phyloP scores from a whole-genome alignment of 1,140 invertebrate genomes.

The Papilio polyxenes region DNA sequence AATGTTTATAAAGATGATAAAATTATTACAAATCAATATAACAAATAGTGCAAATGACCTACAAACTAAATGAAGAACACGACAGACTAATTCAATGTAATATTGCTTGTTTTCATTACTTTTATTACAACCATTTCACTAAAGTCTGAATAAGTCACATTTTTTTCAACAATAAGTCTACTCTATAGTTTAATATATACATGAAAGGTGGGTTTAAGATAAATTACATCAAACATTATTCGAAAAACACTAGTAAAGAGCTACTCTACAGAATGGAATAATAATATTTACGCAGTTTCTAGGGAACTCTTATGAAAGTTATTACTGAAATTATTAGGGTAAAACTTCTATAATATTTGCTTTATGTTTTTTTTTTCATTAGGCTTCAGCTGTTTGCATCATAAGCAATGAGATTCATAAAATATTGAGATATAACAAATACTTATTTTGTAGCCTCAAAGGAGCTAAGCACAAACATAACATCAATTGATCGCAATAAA shows the following conservation, averaged over 20 bases:
- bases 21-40: constrained; percentile 18
- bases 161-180: constrained; percentile 36
- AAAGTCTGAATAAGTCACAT: constrained; percentile 40
- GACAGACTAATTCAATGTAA: constrained; percentile 18
- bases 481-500: not conserved
- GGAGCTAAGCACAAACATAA: not conserved
- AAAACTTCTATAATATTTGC: not conserved
- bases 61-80: constrained; percentile 26
- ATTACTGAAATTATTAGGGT: not conserved
- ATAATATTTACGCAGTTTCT: not conserved
- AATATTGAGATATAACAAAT: not conserved
- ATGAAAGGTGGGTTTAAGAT: constrained; percentile 15
- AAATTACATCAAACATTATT: constrained; percentile 35
- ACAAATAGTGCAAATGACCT: constrained; percentile 6
- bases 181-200: constrained; percentile 27
- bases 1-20: not conserved
- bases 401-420: constrained; percentile 18
- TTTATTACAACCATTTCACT: constrained; percentile 39
- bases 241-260: constrained; percentile 27
- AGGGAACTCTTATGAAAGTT: not conserved
- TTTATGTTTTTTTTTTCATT: not conserved
- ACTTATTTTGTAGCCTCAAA: not conserved
- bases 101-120: constrained; percentile 34
- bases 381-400: not conserved
- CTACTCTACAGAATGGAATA: constrained; percentile 32